Evolutionary conservation across 1,140 invertebrate genomes (phyloP), one percentile per base, ranked within the genome.

Genomic region (Tetramorium parvispinum): DNA sequence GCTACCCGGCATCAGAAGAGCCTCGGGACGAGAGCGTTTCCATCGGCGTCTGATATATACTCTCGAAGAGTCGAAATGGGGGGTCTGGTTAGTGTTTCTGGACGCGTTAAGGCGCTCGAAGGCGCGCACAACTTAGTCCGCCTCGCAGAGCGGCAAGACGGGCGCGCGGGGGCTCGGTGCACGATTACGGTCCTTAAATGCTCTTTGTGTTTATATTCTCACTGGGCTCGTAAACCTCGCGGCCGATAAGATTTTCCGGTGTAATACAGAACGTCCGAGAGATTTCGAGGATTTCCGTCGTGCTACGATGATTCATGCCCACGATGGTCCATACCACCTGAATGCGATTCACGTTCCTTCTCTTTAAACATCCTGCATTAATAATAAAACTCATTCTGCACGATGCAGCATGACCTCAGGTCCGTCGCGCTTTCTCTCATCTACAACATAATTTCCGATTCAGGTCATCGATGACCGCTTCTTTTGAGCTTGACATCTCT

Each of bases 1-100:
- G 53, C 66, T 73, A 32, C 27, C 61, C 79, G 46, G 53, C 86
- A 63, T 77, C 82, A 88, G 68, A 88, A 88, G 75, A 88, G 83
- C 70, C 71, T 79, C 66, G 77, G 40, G 83, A 88, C 66, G 85
- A 90, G 59, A 81, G 49, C 82, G 73, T 86, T 89, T 90, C 87
- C 87, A 91, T 91, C 85, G 65, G 46, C 88, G 78, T 85, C 61
- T 27, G 53, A 57, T 88, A 82, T 89, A 76, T 87, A 76, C 88
- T 85, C 91, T 91, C 91, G 90, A 91, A 71, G 63, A 89, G 85
- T 87, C 86, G 81, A 90, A 89, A 85, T 79, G 78, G 85, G 86
- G 82, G 89, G 88, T 94, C 93, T 94, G 93, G 93, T 93, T 94
- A 93, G 85, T 93, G 92, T 94, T 93, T 91, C 91, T 90, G 77